phyloP scores from a whole-genome alignment of 2,797 vertebrate genomes.

The Spondyliosoma cantharus region DNA sequence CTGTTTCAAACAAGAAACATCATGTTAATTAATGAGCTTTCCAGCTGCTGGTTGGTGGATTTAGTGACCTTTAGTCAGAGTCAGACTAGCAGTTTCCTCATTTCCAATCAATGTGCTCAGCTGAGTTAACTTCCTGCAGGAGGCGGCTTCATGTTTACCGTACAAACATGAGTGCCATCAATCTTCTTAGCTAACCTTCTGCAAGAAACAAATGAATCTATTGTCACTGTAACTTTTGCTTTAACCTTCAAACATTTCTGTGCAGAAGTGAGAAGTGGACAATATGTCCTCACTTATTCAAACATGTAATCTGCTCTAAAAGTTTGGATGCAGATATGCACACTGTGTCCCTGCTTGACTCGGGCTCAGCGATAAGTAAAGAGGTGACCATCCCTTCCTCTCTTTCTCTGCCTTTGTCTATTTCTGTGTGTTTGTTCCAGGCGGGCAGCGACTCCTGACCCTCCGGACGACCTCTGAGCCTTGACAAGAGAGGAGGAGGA shows the following conservation, averaged over 20 bases:
- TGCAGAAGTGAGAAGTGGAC: background rate
- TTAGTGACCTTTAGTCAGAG: background rate
- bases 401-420: conserved; percentile 68
- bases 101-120: background rate
- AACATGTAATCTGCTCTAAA: background rate
- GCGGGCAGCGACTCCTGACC: conserved; percentile 39
- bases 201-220: background rate
- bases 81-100: background rate
- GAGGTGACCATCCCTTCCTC: conserved; percentile 62
- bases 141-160: too few species aligned
- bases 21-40: too few species aligned
- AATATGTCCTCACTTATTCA: too few species aligned
- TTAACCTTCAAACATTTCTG: background rate
- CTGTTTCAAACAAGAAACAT: too few species aligned
- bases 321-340: background rate
- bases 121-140: background rate
- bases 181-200: background rate
- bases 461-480: conserved; percentile 41
- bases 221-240: background rate
- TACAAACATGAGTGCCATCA: background rate
- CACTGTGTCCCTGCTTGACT: conserved; percentile 11
- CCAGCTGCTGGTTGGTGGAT: background rate
- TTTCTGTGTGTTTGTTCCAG: conserved; percentile 72
- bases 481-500: conserved; percentile 22
- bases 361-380: conserved; percentile 36